Conservation (phyloP, 2,113 vertebrate species). For the Apeltes quadracus region DNA sequence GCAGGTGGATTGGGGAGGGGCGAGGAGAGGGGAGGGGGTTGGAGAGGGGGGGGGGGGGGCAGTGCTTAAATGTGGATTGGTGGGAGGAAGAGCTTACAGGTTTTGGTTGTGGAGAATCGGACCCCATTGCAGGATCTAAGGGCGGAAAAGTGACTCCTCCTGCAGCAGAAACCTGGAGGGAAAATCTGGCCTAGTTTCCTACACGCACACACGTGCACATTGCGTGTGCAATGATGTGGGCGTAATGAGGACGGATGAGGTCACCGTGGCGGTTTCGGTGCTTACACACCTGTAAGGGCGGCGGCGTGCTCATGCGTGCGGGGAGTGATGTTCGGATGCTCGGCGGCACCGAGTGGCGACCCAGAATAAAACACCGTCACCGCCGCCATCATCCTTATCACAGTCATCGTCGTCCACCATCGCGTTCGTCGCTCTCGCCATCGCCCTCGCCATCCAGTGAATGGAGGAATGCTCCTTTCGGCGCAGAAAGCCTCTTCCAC, state of each 20-base stretch:
- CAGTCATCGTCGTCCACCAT: slow-evolving; percentile 49
- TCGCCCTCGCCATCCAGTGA: slow-evolving; percentile 30
- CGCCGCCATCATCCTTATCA: slow-evolving; percentile 47
- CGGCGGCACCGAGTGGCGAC: slow-evolving; percentile 14
- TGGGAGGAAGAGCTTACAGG: background rate
- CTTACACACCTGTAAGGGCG: slow-evolving; percentile 68
- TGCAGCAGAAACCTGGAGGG: slow-evolving; percentile 52
- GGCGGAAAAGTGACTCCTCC: slow-evolving; percentile 4
- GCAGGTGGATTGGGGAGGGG: slow-evolving; percentile 16
- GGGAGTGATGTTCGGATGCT: slow-evolving; percentile 47
- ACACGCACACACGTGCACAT: slow-evolving; percentile 44
- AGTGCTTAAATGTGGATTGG: background rate
- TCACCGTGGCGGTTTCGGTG: slow-evolving; percentile 46
- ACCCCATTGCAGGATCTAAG: slow-evolving; percentile 1
- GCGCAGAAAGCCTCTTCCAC: background rate
- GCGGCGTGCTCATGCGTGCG: slow-evolving; percentile 8
- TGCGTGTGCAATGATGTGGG: slow-evolving; percentile 59
- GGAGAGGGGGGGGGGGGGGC: slow-evolving; percentile 2
- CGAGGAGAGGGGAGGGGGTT: background rate
- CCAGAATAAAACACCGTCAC: slow-evolving; percentile 7
- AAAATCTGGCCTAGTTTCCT: slow-evolving; percentile 66
- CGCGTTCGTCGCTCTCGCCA: slow-evolving; percentile 40
- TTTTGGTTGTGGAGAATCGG: background rate
- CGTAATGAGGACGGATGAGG: slow-evolving; percentile 73
- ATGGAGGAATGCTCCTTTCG: background rate